These are phyloP conservation scores for Embiotoca jacksoni DNA, from an alignment of 2,113 vertebrate genomes.

Conservation along the genomic window DNA sequence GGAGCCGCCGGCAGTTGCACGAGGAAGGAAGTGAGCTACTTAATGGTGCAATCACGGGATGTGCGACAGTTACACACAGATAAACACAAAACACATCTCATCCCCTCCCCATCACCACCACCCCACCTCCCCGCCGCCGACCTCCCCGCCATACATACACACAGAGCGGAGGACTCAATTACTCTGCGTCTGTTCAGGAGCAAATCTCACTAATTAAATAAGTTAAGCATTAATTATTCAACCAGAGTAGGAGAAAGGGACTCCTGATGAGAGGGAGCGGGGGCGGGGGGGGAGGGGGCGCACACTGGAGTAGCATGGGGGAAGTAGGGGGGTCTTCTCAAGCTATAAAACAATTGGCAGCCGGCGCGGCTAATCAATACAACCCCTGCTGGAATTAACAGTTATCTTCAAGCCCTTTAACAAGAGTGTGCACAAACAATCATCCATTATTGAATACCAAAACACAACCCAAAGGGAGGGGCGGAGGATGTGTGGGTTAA, in stretches of 20 bases:
- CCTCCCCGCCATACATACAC: not conserved
- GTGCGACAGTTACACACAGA: constrained; percentile 3
- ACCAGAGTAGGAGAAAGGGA: constrained; percentile 54
- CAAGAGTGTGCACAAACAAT: constrained; percentile 78
- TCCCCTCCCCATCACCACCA: not conserved
- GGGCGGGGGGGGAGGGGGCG: not conserved
- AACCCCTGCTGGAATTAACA: constrained; percentile 79
- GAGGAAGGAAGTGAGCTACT: constrained; percentile 22
- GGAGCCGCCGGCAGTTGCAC: too few relatives aligned
- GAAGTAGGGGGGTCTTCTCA: constrained; percentile 31
- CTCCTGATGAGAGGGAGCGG: constrained; percentile 22
- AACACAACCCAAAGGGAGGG: constrained; percentile 23
- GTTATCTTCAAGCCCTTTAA: constrained; percentile 84
- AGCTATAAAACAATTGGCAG: constrained; percentile 80
- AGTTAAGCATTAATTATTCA: constrained; percentile 84
- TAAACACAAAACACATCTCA: constrained; percentile 19
- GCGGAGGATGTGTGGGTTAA: not conserved
- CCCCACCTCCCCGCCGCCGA: too few relatives aligned
- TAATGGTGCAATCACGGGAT: constrained; percentile 3
- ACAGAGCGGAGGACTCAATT: constrained; percentile 72
- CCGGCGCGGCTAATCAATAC: constrained; percentile 79
- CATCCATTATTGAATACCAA: constrained; percentile 81
- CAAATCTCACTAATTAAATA: constrained; percentile 86
- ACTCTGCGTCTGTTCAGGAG: constrained; percentile 75
- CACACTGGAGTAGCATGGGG: constrained; percentile 14